These are phyloP conservation scores for Dendropsophus ebraccatus DNA, from an alignment of 2,113 vertebrate genomes.

Conservation along the genomic window DNA sequence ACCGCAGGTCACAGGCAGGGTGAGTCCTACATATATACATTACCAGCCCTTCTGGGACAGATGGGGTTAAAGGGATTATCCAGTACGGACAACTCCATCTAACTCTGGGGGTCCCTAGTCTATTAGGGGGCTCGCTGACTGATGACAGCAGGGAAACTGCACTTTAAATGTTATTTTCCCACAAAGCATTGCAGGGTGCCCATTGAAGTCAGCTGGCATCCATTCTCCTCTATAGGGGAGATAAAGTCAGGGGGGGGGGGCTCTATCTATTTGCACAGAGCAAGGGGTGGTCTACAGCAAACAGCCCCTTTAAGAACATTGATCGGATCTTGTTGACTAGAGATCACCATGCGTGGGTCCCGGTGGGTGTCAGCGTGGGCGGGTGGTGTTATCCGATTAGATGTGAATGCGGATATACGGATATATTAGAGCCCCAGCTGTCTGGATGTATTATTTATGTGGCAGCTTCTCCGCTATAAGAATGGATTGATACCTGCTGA, in stretches of 20 bases:
- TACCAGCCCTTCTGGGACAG: neutral
- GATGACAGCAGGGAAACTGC: too few species aligned
- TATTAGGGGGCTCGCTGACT: neutral
- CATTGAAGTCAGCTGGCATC: neutral
- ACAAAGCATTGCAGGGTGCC: neutral
- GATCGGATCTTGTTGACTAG: neutral
- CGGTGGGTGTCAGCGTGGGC: neutral
- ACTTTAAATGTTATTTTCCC: neutral
- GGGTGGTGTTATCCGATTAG: neutral
- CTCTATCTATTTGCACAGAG: too few species aligned
- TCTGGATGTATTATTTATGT: conserved; percentile 4
- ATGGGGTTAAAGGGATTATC: neutral
- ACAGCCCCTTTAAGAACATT: neutral
- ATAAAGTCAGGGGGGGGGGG: too few species aligned
- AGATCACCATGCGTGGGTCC: neutral
- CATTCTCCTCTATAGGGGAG: neutral
- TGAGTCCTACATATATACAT: neutral
- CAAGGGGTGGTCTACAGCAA: neutral
- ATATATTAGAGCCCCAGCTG: neutral
- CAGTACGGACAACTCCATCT: neutral
- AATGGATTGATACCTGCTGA: neutral
- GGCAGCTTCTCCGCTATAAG: neutral
- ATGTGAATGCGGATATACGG: neutral
- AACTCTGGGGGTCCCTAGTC: neutral
- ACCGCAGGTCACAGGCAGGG: neutral